Conservation (phyloP, 2,888 invertebrate species). For the Argyresthia goedartella region DNA sequence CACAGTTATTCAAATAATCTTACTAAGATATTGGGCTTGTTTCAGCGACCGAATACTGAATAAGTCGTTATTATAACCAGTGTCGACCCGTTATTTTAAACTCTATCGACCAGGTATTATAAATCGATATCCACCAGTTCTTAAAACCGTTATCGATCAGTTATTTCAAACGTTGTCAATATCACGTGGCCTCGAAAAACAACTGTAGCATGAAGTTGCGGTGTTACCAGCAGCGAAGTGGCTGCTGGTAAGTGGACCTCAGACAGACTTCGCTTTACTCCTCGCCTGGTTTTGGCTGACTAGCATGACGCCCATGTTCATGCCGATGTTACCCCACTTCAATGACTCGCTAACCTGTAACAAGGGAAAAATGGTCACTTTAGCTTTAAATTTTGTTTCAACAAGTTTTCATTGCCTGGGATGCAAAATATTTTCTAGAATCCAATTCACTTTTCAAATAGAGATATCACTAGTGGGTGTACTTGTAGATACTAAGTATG, state of each 20-base stretch:
- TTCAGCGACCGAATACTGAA: too few species aligned
- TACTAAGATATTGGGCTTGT: too few species aligned
- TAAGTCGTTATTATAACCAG: not conserved
- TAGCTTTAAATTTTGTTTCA: too few species aligned
- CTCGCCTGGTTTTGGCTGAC: slow-evolving; percentile 57
- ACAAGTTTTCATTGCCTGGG: too few species aligned
- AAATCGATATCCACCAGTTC: not conserved
- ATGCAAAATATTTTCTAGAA: too few species aligned
- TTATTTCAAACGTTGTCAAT: slow-evolving; percentile 44
- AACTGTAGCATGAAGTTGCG: slow-evolving; percentile 38
- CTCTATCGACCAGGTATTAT: too few species aligned
- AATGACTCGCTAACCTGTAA: slow-evolving; percentile 79
- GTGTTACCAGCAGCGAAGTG: slow-evolving; percentile 36
- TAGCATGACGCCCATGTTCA: slow-evolving; percentile 77
- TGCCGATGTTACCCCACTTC: slow-evolving; percentile 79
- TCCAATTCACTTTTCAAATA: too few species aligned
- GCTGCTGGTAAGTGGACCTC: slow-evolving; percentile 49
- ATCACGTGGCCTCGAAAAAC: slow-evolving; percentile 49
- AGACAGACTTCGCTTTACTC: slow-evolving; percentile 59
- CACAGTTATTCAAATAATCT: not conserved
- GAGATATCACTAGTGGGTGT: too few species aligned
- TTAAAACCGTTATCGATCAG: not conserved
- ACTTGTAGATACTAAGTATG: not conserved
- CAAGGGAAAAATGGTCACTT: slow-evolving; percentile 25
- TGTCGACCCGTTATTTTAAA: not conserved